Evolutionary conservation across 2,113 vertebrate genomes (phyloP).

Genomic region (Cranoglanis bouderius): DNA sequence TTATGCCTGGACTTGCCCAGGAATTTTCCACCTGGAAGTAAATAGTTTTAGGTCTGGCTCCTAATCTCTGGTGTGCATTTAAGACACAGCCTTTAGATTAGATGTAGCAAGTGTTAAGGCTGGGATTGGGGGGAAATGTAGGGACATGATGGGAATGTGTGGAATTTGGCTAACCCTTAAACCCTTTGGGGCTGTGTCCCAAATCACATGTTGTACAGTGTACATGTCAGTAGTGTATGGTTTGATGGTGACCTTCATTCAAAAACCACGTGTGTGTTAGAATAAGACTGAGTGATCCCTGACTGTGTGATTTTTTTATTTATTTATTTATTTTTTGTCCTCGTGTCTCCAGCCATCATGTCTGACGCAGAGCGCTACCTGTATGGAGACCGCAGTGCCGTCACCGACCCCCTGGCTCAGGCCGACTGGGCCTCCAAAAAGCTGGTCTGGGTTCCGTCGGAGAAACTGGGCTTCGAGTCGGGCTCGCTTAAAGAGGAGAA

Average conservation of each 20-base stretch:
- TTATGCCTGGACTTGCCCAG: slow-evolving; percentile 66
- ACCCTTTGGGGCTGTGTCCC: neutral
- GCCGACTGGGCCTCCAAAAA: slow-evolving; percentile 79
- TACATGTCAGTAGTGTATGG: neutral
- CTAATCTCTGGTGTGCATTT: neutral
- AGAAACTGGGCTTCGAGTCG: slow-evolving; percentile 75
- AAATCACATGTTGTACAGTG: no score
- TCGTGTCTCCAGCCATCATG: slow-evolving; percentile 65
- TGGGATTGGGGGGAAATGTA: neutral
- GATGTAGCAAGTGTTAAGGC: slow-evolving; percentile 1
- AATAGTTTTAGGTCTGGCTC: neutral
- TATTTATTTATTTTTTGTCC: neutral
- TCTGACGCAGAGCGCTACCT: slow-evolving; percentile 76
- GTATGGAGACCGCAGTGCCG: slow-evolving; percentile 69
- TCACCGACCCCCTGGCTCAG: slow-evolving; percentile 72
- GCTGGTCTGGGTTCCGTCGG: slow-evolving; percentile 79
- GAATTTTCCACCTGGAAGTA: slow-evolving; percentile 62
- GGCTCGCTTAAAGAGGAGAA: slow-evolving; percentile 75
- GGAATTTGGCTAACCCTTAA: slow-evolving; percentile 53
- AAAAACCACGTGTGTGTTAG: neutral
- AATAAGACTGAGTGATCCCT: neutral
- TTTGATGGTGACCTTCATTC: neutral
- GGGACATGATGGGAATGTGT: slow-evolving; percentile 50
- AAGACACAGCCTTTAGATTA: neutral
- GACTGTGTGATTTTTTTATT: neutral